Conservation (phyloP, 92 coral and sea anemone species). For the Epizoanthus illoricatus region DNA sequence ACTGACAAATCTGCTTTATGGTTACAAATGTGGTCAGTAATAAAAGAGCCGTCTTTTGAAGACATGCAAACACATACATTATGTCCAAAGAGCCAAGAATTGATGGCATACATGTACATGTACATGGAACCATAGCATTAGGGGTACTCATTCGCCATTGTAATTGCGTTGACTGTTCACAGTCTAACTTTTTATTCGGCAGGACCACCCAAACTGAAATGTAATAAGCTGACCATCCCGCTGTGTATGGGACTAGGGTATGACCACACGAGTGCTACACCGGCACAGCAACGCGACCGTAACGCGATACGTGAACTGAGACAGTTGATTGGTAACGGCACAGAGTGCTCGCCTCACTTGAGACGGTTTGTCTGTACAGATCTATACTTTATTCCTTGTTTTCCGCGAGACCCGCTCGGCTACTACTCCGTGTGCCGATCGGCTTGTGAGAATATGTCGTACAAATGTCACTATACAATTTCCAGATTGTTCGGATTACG, state of each 20-base stretch:
- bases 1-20: too few relatives aligned
- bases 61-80: too few relatives aligned
- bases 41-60: too few relatives aligned
- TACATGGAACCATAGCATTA: too few relatives aligned
- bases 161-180: too few relatives aligned
- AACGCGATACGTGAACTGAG: neutral
- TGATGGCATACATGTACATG: too few relatives aligned
- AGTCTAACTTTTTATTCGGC: neutral
- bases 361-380: slow-evolving; percentile 10
- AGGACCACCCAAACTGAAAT: neutral
- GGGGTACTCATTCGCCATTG: too few relatives aligned
- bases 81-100: too few relatives aligned
- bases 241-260: slow-evolving; percentile 23
- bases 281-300: slow-evolving; percentile 11
- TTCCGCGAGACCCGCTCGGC: slow-evolving; percentile 15
- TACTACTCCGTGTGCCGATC: slow-evolving; percentile 33
- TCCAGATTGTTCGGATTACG: neutral
- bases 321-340: slow-evolving; percentile 21
- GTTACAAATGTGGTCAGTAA: too few relatives aligned
- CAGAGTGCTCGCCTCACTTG: neutral
- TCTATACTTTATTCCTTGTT: slow-evolving; percentile 1
- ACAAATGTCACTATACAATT: slow-evolving; percentile 19
- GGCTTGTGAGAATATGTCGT: slow-evolving; percentile 13
- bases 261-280: slow-evolving; percentile 22
- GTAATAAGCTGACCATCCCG: slow-evolving; percentile 15